Base-by-base conservation (phyloP, 2,113 vertebrate genomes). In the Phyllopteryx taeniolatus region DNA sequence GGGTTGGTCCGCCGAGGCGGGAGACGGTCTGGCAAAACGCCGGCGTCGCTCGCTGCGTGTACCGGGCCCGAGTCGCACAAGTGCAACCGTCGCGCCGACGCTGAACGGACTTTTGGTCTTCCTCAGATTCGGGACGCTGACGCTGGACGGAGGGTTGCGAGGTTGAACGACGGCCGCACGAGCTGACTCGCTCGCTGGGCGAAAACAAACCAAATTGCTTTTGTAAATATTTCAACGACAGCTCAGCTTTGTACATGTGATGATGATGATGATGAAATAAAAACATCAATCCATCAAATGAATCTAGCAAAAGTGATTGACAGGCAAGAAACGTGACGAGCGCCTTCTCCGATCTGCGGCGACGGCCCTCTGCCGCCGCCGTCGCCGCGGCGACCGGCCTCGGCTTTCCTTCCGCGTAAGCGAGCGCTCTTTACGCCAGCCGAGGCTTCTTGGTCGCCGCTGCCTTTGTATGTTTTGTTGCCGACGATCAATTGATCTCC, bases 101-200 rank as follows among this genome's bases (percentile, higher is more conserved):
- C 15, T 1, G 17, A 61, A 35, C 5, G 13, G 42, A 31, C 39
- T 17, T 3, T 27, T 31, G 59, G 27, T 71, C 1, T 75, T 8
- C 74, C n/a, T 54, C 82, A 94, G 93, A 57, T 94, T 94, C 22
- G 92, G 92, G 68, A 89, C 92, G 12, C 78, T 93, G 90, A 93
- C 93, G 5, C 70, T 93, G 89, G 93, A 93, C 51, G 88, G 91
- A 12, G 90, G 88, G 0, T 70, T 93, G 78, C 85, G 92, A 78
- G 91, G 71, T 31, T 93, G 69, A 90, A 74, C 19, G 73, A 59
- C 0, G 65, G 78, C 44, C 68, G 8, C 9, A 5, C 0, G n/a
- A 8, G 0, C 51, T 2, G 12, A 31, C 22, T 22, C 5, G 8
- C 27, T 27, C 27, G 1, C 27, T 27, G 27, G 27, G 27, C 27